Percentiles rank a stretch among this genome's conserved stretches.
phyloP scores from a whole-genome alignment of 2,797 vertebrate genomes.

The Urophycis tenuis region DNA sequence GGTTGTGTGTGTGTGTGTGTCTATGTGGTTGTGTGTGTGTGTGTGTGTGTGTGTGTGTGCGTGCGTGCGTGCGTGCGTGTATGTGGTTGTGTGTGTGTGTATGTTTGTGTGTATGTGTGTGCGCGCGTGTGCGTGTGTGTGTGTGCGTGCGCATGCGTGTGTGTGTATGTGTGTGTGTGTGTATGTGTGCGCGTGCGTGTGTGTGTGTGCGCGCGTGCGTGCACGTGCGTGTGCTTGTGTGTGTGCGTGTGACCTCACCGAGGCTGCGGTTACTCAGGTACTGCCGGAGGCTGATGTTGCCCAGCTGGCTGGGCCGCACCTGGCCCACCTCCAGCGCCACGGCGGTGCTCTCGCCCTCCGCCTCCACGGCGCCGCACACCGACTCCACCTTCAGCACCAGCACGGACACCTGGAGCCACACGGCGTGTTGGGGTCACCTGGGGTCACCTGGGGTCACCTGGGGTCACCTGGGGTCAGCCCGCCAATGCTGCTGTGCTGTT shows the following conservation, averaged over 20 bases:
- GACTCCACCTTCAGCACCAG: constrained; percentile 89
- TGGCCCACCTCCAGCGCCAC: constrained; percentile 84
- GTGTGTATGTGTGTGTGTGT: not conserved
- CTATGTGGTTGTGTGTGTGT: not conserved
- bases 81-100: not conserved
- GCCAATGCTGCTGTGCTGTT: too few relatives aligned
- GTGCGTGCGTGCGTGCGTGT: not conserved
- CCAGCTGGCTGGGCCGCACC: constrained; percentile 82
- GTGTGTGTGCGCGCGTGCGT: not conserved
- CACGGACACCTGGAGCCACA: constrained; percentile 81
- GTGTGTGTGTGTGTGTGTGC: not conserved
- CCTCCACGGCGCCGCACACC: constrained; percentile 83
- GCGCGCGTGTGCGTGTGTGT: constrained; percentile 15
- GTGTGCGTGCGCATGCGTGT: not conserved
- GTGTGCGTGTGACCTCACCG: constrained; percentile 69
- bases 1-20: not conserved
- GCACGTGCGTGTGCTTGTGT: not conserved
- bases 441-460: too few relatives aligned
- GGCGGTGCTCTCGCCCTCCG: constrained; percentile 81
- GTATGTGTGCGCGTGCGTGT: not conserved
- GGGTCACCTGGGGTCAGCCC: too few relatives aligned
- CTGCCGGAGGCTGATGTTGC: constrained; percentile 88
- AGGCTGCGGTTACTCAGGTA: constrained; percentile 90
- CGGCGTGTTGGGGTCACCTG: not conserved
- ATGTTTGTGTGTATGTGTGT: not conserved